These are phyloP conservation scores for Orthonevra nobilis DNA, from an alignment of 2,888 invertebrate species.

Conservation along the genomic window DNA sequence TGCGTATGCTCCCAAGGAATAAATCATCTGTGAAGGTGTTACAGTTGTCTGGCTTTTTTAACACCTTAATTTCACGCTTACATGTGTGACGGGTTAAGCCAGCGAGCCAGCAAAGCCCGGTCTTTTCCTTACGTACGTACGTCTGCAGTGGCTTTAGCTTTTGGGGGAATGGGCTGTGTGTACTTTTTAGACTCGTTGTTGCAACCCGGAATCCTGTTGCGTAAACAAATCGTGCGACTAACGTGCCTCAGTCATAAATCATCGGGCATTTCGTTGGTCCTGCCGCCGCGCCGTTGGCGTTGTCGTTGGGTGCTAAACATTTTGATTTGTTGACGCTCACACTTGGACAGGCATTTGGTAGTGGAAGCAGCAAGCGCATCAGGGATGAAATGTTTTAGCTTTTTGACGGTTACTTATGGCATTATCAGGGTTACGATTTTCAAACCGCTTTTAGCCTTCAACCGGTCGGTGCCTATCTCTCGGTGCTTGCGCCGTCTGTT, in stretches of 20 bases:
- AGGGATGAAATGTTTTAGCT: slow-evolving; percentile 40
- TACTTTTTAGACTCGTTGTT: too few species aligned
- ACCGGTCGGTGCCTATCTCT: not conserved
- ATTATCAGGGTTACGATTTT: slow-evolving; percentile 66
- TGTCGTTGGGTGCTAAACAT: slow-evolving; percentile 63
- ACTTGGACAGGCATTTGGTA: slow-evolving; percentile 36
- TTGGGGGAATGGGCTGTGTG: slow-evolving; percentile 3
- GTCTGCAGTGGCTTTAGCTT: too few species aligned
- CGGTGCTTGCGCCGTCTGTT: slow-evolving; percentile 8
- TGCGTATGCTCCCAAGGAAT: slow-evolving; percentile 60
- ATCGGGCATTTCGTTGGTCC: slow-evolving; percentile 59
- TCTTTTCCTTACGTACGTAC: not conserved
- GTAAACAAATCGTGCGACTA: slow-evolving; percentile 69
- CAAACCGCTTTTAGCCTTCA: slow-evolving; percentile 55
- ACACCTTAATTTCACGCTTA: slow-evolving; percentile 70
- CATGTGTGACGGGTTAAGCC: slow-evolving; percentile 66
- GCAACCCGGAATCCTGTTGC: slow-evolving; percentile 61
- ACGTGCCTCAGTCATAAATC: slow-evolving; percentile 65
- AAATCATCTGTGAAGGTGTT: slow-evolving; percentile 71
- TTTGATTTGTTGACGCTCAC: slow-evolving; percentile 68
- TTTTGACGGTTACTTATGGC: slow-evolving; percentile 70
- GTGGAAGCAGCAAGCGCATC: slow-evolving; percentile 6
- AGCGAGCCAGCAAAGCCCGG: slow-evolving; percentile 12
- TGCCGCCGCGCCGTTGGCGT: too few species aligned
- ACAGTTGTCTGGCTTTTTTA: slow-evolving; percentile 71